phyloP scores from a whole-genome alignment of 2,888 invertebrate genomes.

The Rapana venosa region DNA sequence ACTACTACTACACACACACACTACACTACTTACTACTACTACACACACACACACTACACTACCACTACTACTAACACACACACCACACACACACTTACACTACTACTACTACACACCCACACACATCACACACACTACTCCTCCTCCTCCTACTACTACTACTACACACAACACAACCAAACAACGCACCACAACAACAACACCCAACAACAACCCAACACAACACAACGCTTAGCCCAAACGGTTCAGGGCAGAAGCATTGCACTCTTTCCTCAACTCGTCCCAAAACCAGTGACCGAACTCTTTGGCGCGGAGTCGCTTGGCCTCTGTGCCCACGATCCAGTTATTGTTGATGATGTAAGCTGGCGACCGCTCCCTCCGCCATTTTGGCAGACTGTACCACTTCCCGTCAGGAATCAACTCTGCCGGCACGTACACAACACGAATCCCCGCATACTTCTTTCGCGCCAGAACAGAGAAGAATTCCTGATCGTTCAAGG shows the following conservation, averaged over 20 bases:
- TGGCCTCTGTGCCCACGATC: conserved; percentile 59
- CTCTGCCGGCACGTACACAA: conserved; percentile 55
- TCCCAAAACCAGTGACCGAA: conserved; percentile 68
- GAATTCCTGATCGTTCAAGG: conserved; percentile 63
- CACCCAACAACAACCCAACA: too few species aligned
- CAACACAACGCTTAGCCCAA: too few species aligned
- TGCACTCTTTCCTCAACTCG: conserved; percentile 46
- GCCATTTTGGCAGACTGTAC: conserved; percentile 51
- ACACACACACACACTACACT: too few species aligned
- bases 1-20: too few species aligned
- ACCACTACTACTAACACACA: too few species aligned
- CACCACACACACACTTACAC: too few species aligned
- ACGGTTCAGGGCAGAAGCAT: conserved; percentile 35
- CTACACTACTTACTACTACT: too few species aligned
- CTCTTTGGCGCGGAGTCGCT: conserved; percentile 60
- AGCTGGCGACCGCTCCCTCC: conserved; percentile 48
- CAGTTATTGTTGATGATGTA: conserved; percentile 67
- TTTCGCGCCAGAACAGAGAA: conserved; percentile 53
- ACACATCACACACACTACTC: too few species aligned
- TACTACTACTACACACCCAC: too few species aligned
- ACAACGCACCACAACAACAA: too few species aligned
- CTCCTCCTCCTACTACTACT: too few species aligned
- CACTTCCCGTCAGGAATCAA: conserved; percentile 65
- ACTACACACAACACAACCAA: too few species aligned
- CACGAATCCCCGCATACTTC: conserved; percentile 54